Base-by-base conservation (phyloP, 2,888 invertebrate species). In the Rotaria socialis region DNA sequence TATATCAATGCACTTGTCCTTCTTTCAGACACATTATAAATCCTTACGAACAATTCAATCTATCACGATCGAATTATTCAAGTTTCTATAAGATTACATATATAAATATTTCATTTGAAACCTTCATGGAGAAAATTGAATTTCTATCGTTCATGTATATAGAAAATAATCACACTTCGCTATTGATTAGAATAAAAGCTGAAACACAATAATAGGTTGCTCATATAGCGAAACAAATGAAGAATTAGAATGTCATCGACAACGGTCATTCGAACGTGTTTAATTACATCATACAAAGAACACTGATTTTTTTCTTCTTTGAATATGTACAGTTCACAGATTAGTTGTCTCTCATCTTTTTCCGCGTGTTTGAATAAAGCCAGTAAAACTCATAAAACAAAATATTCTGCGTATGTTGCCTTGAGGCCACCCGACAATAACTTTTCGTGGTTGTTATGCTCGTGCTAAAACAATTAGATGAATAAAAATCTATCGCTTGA, bases 161-260 rank as follows among this genome's bases (percentile, higher is more conserved):
- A 60, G 7, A 60, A 60, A 60, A 60, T 60, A 11, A 60, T 60
- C 27, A 41, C 67, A 67, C n/a, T 60, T 60, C 58, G 27, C 10
- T 14, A 60, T 60, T 60, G n/a, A 60, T 60, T 60, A 60, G 14
- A 11, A 60, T 60, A 5, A 60, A 56, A 56, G 8, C 24, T 56
- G 24, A 56, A 56, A 56, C 22, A 8, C 22, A 24, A 22, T 35
- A 35, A 56, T 56, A 24, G 22, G 24, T 56, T 60, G 58, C 11
- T 60, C 58, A 60, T 60, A 8, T 60, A n/a, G 58, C 58, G 58
- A 60, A 60, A 60, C 58, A 60, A 60, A 60, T 60, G n/a, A 60
- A 27, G 24, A 60, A 27, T n/a, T 14, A 27, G 52, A 52, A 16
- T 16, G 52, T 52, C 16, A 16, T 52, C 14, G 50, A 14, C 14